Conservation (phyloP, 2,888 invertebrate genomes). For the Mythimna loreyi region DNA sequence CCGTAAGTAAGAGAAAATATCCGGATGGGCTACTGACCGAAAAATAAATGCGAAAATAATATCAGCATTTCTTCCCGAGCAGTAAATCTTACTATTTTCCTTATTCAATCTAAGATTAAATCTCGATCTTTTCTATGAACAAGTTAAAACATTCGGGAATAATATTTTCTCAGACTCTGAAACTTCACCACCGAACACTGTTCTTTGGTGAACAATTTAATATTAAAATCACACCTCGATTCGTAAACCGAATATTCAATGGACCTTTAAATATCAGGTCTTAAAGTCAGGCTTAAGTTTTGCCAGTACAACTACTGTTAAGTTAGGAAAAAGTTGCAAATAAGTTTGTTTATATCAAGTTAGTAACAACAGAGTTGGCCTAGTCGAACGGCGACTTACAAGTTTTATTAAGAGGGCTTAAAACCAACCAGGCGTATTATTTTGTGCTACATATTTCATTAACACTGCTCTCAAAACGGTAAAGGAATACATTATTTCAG, state of each 20-base stretch:
- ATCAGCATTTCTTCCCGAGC: constrained; percentile 31
- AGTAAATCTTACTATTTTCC: constrained; percentile 54
- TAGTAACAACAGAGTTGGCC: too few species aligned
- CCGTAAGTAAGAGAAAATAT: constrained; percentile 39
- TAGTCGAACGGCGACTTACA: too few species aligned
- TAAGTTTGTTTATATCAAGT: constrained; percentile 6
- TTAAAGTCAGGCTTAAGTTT: constrained; percentile 5
- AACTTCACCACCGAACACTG: constrained; percentile 18
- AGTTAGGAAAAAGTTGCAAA: constrained; percentile 4
- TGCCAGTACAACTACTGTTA: neutral
- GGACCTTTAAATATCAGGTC: constrained; percentile 11
- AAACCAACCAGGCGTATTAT: too few species aligned
- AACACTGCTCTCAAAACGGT: too few species aligned
- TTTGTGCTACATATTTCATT: too few species aligned
- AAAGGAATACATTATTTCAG: too few species aligned
- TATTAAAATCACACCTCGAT: constrained; percentile 27
- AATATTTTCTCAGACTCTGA: constrained; percentile 41
- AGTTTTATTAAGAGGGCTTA: too few species aligned
- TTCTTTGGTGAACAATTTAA: constrained; percentile 19
- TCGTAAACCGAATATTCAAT: constrained; percentile 9
- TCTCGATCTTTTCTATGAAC: constrained; percentile 41
- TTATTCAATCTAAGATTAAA: constrained; percentile 53
- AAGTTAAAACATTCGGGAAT: constrained; percentile 43
- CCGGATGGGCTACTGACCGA: neutral
- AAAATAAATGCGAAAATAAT: constrained; percentile 46